Evolutionary conservation across 2,113 vertebrate genomes (phyloP), one percentile per base, ranked within the genome.

Genomic region (Trematocara macrostoma): DNA sequence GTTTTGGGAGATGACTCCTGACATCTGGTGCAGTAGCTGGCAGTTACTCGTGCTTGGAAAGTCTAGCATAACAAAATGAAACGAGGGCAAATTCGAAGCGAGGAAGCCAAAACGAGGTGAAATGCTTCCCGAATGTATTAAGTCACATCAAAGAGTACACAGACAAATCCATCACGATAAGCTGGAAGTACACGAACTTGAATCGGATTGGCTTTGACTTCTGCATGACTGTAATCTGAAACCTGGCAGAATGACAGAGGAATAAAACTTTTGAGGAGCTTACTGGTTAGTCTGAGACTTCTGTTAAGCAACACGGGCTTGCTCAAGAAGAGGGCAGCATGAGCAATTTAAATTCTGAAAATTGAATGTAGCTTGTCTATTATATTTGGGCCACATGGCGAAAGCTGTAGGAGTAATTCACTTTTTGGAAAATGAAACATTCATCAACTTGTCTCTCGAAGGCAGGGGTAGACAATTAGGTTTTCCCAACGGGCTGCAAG

Each of bases 201-300:
- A 94, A 86, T 88, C 40, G 14, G 90, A 92, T 92, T 91, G 89
- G 89, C 89, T 88, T 87, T 88, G 78, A 87, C 89, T 94, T 20
- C 56, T 85, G 56, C 26, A 3, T 14, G 42, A 83, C 85, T 78
- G 18, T 80, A 82, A 38, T 85, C 64, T 89, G 38, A 16, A 90
- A 55, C 85, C 88, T 93, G 92, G 87, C 57, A 8, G 6, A 23
- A 67, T 89, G 82, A 89, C 87, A 83, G 81, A 10, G 16, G 35
- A 74, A 59, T 87, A 82, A 53, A 86, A 84, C 57, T 84, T 76
- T 78, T 11, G 42, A 84, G 64, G 2, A 84, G 76, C 26, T 82
- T 81, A 61, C 79, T 80, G 69, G 29, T 10, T 29, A 61, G 26
- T 59, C 76, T 82, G 45, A 69, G 64, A 89, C 71, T 88, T 79